Evolutionary conservation across 2,888 invertebrate genomes (phyloP).

Genomic region (Timandra comae): DNA sequence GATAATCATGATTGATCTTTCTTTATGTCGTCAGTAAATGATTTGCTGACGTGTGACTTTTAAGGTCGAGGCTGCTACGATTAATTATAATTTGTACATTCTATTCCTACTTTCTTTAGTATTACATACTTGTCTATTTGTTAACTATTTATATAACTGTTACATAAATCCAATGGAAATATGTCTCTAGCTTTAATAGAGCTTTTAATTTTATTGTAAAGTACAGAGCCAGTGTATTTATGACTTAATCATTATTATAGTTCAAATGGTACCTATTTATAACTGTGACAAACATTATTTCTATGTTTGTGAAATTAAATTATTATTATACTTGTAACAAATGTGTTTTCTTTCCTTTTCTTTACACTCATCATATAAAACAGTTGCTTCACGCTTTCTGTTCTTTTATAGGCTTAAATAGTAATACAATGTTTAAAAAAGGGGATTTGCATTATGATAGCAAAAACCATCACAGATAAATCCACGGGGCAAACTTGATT

Average conservation of each 20-base stretch:
- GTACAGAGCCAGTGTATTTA: conserved; percentile 74
- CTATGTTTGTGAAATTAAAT: conserved; percentile 72
- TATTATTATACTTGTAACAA: conserved; percentile 47
- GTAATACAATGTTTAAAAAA: too few relatives aligned
- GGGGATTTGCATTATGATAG: too few relatives aligned
- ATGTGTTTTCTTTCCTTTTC: conserved; percentile 9
- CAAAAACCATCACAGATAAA: too few relatives aligned
- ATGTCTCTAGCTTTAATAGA: conserved; percentile 68
- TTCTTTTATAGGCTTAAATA: not conserved
- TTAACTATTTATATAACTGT: conserved; percentile 75
- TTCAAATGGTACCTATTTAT: conserved; percentile 72
- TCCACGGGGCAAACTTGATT: too few relatives aligned
- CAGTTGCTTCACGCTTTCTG: not conserved
- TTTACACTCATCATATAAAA: not conserved
- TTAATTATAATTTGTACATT: conserved; percentile 56
- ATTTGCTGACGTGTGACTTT: conserved; percentile 26
- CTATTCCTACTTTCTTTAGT: conserved; percentile 65
- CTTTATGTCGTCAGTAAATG: conserved; percentile 18
- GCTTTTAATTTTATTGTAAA: conserved; percentile 71
- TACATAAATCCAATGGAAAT: conserved; percentile 64
- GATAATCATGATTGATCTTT: conserved; percentile 24
- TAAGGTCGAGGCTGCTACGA: conserved; percentile 41
- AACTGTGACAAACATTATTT: conserved; percentile 51
- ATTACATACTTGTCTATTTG: conserved; percentile 60
- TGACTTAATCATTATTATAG: conserved; percentile 74